A percentile compares a stretch with the other conserved stretches of the same genome.
phyloP scores from a whole-genome alignment of 2,113 vertebrate species.

The Callopanchax toddi region DNA sequence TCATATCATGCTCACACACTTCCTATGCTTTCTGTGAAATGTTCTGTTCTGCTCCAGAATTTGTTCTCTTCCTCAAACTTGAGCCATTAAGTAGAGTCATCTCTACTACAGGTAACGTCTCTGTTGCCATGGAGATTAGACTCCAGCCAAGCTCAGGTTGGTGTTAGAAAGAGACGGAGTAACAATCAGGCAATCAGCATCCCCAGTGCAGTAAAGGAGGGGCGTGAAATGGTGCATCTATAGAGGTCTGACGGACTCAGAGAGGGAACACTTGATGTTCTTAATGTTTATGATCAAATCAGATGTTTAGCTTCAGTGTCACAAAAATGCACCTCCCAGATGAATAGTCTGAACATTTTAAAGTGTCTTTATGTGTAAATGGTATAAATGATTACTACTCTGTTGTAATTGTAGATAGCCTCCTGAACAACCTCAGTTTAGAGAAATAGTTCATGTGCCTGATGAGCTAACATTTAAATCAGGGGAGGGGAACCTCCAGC shows the following conservation, averaged over 20 bases:
- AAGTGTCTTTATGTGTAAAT: too few species aligned
- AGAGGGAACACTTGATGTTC: not conserved
- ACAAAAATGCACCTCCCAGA: too few species aligned
- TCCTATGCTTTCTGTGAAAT: not conserved
- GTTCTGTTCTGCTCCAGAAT: too few species aligned
- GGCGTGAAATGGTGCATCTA: not conserved
- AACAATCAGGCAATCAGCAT: constrained; percentile 16
- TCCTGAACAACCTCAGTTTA: too few species aligned
- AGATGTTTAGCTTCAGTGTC: too few species aligned
- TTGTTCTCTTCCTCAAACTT: constrained; percentile 8
- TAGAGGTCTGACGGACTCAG: too few species aligned
- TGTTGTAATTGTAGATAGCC: too few species aligned
- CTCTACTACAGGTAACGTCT: constrained; percentile 22
- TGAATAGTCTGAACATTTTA: too few species aligned
- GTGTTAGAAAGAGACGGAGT: constrained; percentile 20
- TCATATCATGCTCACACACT: not conserved
- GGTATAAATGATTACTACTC: too few species aligned
- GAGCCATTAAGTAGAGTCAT: constrained; percentile 7
- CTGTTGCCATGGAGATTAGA: constrained; percentile 51
- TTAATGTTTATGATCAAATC: not conserved
- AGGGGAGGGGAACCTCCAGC: too few species aligned
- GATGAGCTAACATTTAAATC: too few species aligned
- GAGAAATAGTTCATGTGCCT: too few species aligned
- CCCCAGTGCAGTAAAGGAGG: not conserved
- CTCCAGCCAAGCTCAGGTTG: constrained; percentile 1